Evolutionary conservation across 2,888 invertebrate genomes (phyloP).

Genomic region (Callimorpha dominula): DNA sequence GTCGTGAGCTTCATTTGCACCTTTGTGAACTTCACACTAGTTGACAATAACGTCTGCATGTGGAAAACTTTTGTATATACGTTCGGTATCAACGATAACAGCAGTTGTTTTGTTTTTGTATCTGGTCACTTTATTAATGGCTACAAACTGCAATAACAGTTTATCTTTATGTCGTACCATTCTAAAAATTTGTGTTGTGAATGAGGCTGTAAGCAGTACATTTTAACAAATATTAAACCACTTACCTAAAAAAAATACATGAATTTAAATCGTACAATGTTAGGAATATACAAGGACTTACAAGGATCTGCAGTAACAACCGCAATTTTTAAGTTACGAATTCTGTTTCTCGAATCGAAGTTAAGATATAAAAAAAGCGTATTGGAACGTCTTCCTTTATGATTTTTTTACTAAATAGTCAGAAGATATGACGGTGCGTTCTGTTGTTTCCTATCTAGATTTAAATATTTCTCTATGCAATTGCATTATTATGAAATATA

Average conservation of each 20-base stretch:
- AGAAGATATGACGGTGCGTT: no score
- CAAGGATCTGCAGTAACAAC: no score
- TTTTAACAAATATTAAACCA: background rate
- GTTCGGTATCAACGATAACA: background rate
- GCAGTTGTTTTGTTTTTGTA: background rate
- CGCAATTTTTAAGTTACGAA: no score
- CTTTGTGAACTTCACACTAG: constrained; percentile 30
- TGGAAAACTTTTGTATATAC: background rate
- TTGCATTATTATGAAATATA: background rate
- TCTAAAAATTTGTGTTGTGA: background rate
- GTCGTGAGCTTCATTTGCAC: constrained; percentile 40
- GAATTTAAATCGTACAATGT: no score
- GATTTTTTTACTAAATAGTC: no score
- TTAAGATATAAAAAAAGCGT: no score
- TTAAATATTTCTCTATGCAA: no score
- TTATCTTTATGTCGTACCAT: background rate
- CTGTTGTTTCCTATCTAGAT: no score
- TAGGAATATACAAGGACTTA: no score
- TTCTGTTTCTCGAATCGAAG: no score
- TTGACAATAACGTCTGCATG: constrained; percentile 10
- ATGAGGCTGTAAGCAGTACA: background rate
- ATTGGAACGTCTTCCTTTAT: no score
- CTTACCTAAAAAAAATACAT: no score
- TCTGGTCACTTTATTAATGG: background rate
- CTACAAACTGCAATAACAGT: background rate